phyloP scores from a whole-genome alignment of 2,113 vertebrate genomes.

The Protomyctophum bolini region DNA sequence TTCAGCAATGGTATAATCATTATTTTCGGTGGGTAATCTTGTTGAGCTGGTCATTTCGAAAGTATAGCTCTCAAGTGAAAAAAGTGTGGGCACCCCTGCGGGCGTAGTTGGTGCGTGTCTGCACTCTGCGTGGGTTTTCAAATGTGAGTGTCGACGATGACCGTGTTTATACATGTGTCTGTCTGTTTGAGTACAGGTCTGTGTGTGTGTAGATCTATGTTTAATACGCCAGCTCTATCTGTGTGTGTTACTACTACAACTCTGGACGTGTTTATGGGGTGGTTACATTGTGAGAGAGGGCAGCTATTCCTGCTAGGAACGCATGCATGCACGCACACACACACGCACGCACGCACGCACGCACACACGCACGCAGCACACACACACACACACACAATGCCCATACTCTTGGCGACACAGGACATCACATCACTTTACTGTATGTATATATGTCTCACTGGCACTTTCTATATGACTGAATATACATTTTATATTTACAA shows the following conservation, averaged over 20 bases:
- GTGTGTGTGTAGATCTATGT: background rate
- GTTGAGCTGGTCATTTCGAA: too few species aligned
- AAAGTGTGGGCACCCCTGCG: too few species aligned
- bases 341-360: background rate
- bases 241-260: background rate
- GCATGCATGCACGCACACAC: slow-evolving; percentile 19
- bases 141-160: background rate
- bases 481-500: too few species aligned
- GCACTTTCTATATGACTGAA: too few species aligned
- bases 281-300: slow-evolving; percentile 59
- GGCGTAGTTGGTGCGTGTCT: too few species aligned
- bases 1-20: too few species aligned
- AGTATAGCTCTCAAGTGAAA: too few species aligned
- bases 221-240: background rate
- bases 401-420: too few species aligned
- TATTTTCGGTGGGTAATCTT: too few species aligned
- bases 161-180: slow-evolving; percentile 4
- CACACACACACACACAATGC: background rate
- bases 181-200: background rate
- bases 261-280: slow-evolving; percentile 67
- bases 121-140: too few species aligned
- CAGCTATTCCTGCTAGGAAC: slow-evolving; percentile 59
- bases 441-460: too few species aligned
- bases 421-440: too few species aligned
- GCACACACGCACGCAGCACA: background rate